These are phyloP conservation scores for Aphelenchoides besseyi DNA, from an alignment of 1,140 invertebrate species.

Conservation along the genomic window DNA sequence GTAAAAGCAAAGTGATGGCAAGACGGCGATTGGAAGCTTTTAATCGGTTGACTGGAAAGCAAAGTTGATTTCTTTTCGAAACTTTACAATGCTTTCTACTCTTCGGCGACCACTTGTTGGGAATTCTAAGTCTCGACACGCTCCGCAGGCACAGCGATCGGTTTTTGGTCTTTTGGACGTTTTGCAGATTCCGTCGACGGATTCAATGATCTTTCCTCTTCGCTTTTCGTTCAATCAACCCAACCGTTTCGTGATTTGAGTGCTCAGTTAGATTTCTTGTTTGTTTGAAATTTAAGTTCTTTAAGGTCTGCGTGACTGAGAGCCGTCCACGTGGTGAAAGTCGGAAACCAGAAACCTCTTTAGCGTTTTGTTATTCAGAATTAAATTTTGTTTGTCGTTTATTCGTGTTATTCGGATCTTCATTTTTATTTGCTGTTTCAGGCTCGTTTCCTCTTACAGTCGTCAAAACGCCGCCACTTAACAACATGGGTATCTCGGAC, in stretches of 20 bases:
- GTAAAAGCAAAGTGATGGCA: too few species aligned
- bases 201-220: neutral
- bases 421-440: neutral
- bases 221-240: neutral
- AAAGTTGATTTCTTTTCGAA: too few species aligned
- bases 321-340: too few species aligned
- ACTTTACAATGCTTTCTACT: too few species aligned
- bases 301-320: too few species aligned
- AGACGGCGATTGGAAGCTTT: too few species aligned
- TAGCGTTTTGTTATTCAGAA: neutral
- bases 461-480: neutral
- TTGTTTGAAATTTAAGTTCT: neutral
- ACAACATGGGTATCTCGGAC: constrained; percentile 52
- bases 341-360: too few species aligned
- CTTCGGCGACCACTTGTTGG: too few species aligned
- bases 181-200: constrained; percentile 1
- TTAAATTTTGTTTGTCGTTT: neutral
- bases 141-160: too few species aligned
- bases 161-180: neutral
- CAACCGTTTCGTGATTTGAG: neutral
- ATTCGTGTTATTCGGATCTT: neutral
- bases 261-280: neutral
- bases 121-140: too few species aligned
- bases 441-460: neutral
- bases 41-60: too few species aligned